Evolutionary conservation across 2,888 invertebrate genomes (phyloP).

Genomic region (Beris morrisii): DNA sequence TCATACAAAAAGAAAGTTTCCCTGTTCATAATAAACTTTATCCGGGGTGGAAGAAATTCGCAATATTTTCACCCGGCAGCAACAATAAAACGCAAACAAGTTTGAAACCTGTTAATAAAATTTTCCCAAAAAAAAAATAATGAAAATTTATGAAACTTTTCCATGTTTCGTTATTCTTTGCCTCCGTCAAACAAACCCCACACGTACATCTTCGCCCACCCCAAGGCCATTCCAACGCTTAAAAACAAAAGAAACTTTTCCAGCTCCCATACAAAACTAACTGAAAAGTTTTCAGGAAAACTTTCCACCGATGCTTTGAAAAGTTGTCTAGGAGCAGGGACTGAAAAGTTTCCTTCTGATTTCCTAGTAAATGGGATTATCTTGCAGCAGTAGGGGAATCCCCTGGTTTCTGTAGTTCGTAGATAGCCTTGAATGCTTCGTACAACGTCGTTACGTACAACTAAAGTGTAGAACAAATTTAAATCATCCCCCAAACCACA

Average conservation of each 20-base stretch:
- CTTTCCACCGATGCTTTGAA: constrained; percentile 3
- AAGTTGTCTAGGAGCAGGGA: not conserved
- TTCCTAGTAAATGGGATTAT: constrained; percentile 18
- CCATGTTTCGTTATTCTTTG: constrained; percentile 3
- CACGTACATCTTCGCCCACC: not conserved
- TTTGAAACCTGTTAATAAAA: constrained; percentile 22
- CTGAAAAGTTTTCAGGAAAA: constrained; percentile 3
- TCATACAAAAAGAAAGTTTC: too few relatives aligned
- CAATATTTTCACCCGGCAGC: not conserved
- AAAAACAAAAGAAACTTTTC: not conserved
- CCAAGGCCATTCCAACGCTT: not conserved
- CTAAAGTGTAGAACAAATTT: too few relatives aligned
- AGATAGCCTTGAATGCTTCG: too few relatives aligned
- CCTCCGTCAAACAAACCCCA: not conserved
- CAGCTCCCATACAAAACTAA: constrained; percentile 3
- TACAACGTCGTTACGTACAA: too few relatives aligned
- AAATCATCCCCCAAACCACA: too few relatives aligned
- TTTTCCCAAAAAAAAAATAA: not conserved
- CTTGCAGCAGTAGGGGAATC: not conserved
- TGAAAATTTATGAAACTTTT: constrained; percentile 5
- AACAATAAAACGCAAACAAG: constrained; percentile 22
- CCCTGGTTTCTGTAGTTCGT: too few relatives aligned
- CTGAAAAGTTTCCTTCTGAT: not conserved
- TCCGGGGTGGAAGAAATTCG: too few relatives aligned
- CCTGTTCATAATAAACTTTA: too few relatives aligned